A percentile compares a stretch with the other conserved stretches of the same genome.
These are phyloP conservation scores for Catalaphyllia jardinei DNA, from an alignment of 64 coral and sea anemone species.

Conservation along the genomic window DNA sequence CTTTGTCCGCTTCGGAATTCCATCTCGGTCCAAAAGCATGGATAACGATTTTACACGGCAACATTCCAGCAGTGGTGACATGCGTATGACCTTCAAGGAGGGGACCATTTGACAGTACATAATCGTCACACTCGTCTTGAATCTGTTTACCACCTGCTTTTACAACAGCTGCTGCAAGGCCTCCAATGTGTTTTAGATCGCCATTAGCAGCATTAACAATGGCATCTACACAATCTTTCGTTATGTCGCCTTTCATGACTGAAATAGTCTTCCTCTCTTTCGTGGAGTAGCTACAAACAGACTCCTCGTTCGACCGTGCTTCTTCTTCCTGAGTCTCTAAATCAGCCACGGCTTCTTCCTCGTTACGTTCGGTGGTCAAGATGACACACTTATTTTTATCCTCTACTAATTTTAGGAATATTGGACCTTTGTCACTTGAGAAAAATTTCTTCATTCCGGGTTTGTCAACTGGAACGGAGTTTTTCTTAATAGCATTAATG, in stretches of 20 bases:
- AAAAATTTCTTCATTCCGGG: slow-evolving; percentile 61
- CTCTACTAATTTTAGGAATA: neutral
- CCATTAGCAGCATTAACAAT: slow-evolving; percentile 73
- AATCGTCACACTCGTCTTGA: slow-evolving; percentile 53
- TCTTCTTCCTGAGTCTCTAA: neutral
- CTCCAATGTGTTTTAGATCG: slow-evolving; percentile 35
- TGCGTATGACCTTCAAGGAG: slow-evolving; percentile 37
- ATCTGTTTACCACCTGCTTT: slow-evolving; percentile 58
- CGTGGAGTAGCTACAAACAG: slow-evolving; percentile 45
- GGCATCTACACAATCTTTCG: slow-evolving; percentile 62
- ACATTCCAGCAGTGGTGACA: neutral
- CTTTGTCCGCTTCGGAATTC: neutral
- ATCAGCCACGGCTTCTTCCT: neutral
- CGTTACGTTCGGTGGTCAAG: neutral
- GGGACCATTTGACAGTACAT: neutral
- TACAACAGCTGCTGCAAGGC: slow-evolving; percentile 56
- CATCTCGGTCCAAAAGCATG: slow-evolving; percentile 72
- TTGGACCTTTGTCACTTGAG: neutral
- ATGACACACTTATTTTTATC: slow-evolving; percentile 7
- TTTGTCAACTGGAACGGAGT: slow-evolving; percentile 7
- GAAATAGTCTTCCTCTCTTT: slow-evolving; percentile 34
- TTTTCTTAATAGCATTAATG: neutral
- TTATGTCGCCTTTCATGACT: slow-evolving; percentile 65
- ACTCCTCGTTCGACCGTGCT: neutral
- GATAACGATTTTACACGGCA: slow-evolving; percentile 63